phyloP scores from a whole-genome alignment of 2,113 vertebrate species.

The Callocephalon fimbriatum region DNA sequence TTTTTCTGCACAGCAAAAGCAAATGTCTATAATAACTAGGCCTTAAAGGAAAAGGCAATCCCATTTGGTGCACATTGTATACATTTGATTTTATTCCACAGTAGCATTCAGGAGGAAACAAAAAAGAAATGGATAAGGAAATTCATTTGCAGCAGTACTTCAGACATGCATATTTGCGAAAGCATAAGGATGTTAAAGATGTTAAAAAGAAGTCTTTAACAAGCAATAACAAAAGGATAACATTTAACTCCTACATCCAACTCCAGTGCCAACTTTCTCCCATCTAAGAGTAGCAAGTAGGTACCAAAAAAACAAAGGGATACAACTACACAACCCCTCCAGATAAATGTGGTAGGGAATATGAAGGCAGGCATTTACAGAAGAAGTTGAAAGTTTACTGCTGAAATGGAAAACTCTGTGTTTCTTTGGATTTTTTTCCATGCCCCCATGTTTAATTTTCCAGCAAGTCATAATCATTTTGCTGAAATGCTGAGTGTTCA shows the following conservation, averaged over 20 bases:
- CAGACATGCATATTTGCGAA: neutral
- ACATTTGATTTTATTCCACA: conserved; percentile 29
- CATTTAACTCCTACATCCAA: neutral
- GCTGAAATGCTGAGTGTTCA: neutral
- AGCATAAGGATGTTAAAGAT: neutral
- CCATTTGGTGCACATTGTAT: neutral
- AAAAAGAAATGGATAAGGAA: conserved; percentile 44
- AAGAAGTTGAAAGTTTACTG: neutral
- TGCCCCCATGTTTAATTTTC: neutral
- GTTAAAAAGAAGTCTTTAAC: neutral
- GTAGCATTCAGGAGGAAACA: neutral
- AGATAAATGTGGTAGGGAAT: neutral
- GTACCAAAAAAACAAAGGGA: neutral
- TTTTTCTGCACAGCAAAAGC: conserved; percentile 56
- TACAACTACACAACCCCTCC: no score
- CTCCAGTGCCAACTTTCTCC: neutral
- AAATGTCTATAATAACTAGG: conserved; percentile 45
- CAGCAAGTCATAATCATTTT: neutral
- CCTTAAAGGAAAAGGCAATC: conserved; percentile 30
- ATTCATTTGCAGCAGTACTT: conserved; percentile 52
- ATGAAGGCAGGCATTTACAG: neutral
- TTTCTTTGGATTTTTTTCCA: neutral
- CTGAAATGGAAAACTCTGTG: neutral
- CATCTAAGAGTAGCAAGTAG: neutral
- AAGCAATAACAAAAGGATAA: neutral